Evolutionary conservation across 2,113 vertebrate species (phyloP).

Genomic region (Platycercus adscitus): DNA sequence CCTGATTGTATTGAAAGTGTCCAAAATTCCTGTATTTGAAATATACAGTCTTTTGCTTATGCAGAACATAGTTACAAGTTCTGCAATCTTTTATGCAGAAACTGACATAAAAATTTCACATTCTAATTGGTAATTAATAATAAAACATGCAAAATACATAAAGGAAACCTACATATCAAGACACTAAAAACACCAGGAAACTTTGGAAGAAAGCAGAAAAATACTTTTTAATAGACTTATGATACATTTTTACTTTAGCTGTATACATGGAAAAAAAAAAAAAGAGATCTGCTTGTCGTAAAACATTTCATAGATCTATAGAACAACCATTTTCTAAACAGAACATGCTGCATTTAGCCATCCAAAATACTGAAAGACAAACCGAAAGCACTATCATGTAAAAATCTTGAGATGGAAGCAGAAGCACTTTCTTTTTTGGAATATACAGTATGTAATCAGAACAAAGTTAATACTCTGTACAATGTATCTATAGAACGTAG

Average conservation of each 20-base stretch:
- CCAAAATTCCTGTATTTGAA: neutral
- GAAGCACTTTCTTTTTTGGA: neutral
- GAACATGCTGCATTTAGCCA: neutral
- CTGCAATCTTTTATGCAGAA: neutral
- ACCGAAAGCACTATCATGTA: neutral
- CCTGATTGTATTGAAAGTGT: neutral
- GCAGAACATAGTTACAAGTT: neutral
- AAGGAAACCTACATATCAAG: neutral
- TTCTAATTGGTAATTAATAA: neutral
- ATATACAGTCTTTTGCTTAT: neutral
- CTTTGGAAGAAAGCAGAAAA: neutral
- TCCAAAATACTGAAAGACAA: neutral
- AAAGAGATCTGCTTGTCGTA: neutral
- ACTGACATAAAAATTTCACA: neutral
- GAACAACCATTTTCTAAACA: neutral
- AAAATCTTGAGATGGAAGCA: neutral
- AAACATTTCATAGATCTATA: neutral
- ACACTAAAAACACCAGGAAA: neutral
- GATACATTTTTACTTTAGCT: neutral
- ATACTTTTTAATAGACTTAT: neutral
- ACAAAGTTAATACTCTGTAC: neutral
- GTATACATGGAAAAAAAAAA: neutral
- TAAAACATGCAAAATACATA: neutral
- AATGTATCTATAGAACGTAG: neutral
- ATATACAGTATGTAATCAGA: neutral